phyloP scores from a whole-genome alignment of 2,113 vertebrate species.

The Lagopus muta region DNA sequence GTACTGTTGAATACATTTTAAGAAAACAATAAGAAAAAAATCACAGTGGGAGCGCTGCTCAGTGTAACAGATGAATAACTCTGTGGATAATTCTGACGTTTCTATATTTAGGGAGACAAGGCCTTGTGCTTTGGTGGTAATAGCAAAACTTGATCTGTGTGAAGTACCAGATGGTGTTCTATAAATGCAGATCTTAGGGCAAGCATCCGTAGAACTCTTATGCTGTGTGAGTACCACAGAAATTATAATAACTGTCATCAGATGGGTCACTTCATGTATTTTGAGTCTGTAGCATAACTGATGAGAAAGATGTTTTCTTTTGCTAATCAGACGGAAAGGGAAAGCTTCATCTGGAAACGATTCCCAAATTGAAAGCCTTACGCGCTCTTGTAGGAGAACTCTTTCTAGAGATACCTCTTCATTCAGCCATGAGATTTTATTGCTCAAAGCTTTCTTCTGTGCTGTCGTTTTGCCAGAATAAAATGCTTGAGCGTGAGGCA shows the following conservation, averaged over 20 bases:
- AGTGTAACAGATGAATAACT: constrained; percentile 26
- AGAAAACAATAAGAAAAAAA: constrained; percentile 61
- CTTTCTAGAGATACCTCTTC: background rate
- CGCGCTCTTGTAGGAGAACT: background rate
- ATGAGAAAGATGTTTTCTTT: background rate
- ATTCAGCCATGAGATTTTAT: background rate
- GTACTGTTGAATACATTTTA: constrained; percentile 13
- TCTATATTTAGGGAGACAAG: constrained; percentile 62
- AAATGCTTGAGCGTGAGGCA: background rate
- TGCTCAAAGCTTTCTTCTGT: background rate
- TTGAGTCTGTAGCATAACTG: background rate
- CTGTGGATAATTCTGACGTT: constrained; percentile 42
- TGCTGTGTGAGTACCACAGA: background rate
- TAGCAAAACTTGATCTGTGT: constrained; percentile 32
- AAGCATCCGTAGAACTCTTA: background rate
- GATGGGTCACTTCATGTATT: background rate
- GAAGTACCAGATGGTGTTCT: constrained; percentile 64
- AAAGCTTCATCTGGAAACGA: background rate
- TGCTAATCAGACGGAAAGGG: accelerated
- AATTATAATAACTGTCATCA: background rate
- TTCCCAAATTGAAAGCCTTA: background rate
- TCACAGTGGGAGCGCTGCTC: constrained; percentile 41
- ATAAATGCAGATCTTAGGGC: constrained; percentile 61
- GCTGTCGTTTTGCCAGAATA: background rate
- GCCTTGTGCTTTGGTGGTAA: constrained; percentile 21